These are phyloP conservation scores for Brachypteracias leptosomus DNA, from an alignment of 2,113 vertebrate genomes.

Conservation along the genomic window DNA sequence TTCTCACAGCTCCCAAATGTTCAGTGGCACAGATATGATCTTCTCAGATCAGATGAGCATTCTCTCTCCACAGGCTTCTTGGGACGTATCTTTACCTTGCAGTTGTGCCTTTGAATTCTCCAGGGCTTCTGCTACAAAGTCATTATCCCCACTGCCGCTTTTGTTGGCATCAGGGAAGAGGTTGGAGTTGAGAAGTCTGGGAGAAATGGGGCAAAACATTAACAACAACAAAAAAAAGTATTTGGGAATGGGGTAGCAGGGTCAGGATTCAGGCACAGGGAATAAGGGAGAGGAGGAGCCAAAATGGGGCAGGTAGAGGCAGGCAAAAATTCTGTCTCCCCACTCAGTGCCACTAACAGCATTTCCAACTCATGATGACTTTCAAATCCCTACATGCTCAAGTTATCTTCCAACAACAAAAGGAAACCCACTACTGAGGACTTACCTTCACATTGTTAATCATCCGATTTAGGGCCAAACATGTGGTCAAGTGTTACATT, in stretches of 20 bases:
- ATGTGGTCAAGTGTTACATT: background rate
- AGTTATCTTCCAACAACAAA: background rate
- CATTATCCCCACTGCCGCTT: background rate
- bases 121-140: background rate
- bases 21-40: background rate
- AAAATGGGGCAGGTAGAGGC: background rate
- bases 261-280: background rate
- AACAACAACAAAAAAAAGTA: background rate
- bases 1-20: background rate
- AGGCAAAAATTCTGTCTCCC: background rate
- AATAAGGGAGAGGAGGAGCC: background rate
- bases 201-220: background rate
- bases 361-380: background rate
- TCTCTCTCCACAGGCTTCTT: background rate
- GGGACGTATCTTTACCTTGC: background rate
- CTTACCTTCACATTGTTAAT: background rate
- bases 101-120: background rate
- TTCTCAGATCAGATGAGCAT: background rate
- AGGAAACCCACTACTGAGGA: background rate
- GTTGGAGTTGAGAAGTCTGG: background rate
- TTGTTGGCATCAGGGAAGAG: background rate
- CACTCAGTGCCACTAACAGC: background rate
- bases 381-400: background rate
- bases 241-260: background rate
- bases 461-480: background rate